Conservation (phyloP, 2,888 invertebrate genomes). For the Agriotes lineatus region DNA sequence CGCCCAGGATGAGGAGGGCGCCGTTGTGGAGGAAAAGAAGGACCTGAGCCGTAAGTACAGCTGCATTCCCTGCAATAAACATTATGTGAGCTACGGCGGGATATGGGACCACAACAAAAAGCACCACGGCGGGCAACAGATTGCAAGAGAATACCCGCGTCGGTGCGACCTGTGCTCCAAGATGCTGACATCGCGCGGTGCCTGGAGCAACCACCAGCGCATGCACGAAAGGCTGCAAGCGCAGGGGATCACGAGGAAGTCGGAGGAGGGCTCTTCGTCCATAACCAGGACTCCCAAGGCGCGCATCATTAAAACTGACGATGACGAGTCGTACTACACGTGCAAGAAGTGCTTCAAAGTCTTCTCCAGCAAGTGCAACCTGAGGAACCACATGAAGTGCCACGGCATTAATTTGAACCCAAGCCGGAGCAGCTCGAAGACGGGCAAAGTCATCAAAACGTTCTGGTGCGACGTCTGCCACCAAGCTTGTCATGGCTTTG, state of each 20-base stretch:
- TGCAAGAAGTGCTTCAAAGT: conserved; percentile 69
- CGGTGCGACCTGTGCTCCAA: conserved; percentile 59
- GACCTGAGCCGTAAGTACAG: conserved; percentile 69
- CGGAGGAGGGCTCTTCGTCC: conserved; percentile 30
- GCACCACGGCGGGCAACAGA: conserved; percentile 52
- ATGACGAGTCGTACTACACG: conserved; percentile 60
- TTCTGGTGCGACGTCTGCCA: conserved; percentile 76
- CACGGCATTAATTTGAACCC: conserved; percentile 64
- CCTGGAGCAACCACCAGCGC: conserved; percentile 58
- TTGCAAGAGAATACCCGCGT: conserved; percentile 53
- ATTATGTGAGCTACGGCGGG: conserved; percentile 59
- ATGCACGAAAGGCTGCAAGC: conserved; percentile 57
- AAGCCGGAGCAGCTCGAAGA: conserved; percentile 48
- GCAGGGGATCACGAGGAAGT: background rate
- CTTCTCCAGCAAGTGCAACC: conserved; percentile 64
- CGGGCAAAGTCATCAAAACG: conserved; percentile 53
- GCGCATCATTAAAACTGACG: conserved; percentile 23
- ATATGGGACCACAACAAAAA: conserved; percentile 61
- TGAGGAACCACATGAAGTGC: conserved; percentile 67
- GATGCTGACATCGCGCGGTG: conserved; percentile 56
- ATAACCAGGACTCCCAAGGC: background rate
- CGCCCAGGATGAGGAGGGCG: conserved; percentile 61
- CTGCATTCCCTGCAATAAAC: conserved; percentile 70
- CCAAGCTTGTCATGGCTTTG: conserved; percentile 70
- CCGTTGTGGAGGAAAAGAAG: conserved; percentile 65